Evolutionary conservation across 2,888 invertebrate genomes (phyloP).

Genomic region (Anthrax anthrax): DNA sequence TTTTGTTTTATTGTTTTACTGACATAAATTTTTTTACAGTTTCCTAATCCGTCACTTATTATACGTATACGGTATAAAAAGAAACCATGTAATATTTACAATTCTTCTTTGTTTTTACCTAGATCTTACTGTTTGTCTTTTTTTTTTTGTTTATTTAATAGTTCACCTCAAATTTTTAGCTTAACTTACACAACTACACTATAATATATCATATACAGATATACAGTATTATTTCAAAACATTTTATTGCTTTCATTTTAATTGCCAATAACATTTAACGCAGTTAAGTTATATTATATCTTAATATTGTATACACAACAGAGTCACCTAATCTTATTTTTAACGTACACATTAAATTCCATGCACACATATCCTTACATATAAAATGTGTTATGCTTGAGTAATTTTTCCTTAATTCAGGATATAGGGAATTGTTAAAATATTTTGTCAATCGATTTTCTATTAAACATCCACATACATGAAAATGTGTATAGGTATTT

Average conservation of each 20-base stretch:
- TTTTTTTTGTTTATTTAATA: background rate
- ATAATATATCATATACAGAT: background rate
- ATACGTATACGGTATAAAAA: background rate
- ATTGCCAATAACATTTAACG: conserved; percentile 10
- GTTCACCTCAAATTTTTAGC: conserved; percentile 6
- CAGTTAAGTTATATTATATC: no score
- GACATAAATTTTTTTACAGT: conserved; percentile 13
- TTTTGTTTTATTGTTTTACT: conserved; percentile 6
- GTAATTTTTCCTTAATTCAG: background rate
- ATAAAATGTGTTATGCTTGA: background rate
- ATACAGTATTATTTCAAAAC: conserved; percentile 6
- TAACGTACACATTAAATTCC: background rate
- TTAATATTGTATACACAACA: background rate
- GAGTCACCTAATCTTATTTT: conserved; percentile 7
- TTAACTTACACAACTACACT: conserved; percentile 5
- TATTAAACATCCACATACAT: no score
- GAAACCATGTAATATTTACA: no score
- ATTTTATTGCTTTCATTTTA: conserved; percentile 8
- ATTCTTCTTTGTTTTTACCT: background rate
- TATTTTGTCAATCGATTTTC: no score
- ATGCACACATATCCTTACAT: background rate
- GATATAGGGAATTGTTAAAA: no score
- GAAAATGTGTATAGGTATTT: no score
- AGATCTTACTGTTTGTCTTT: no score
- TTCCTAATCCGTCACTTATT: conserved; percentile 13